Percentiles rank a stretch among this genome's conserved stretches.
phyloP scores from a whole-genome alignment of 1,140 invertebrate species.

The Anadara kagoshimensis region DNA sequence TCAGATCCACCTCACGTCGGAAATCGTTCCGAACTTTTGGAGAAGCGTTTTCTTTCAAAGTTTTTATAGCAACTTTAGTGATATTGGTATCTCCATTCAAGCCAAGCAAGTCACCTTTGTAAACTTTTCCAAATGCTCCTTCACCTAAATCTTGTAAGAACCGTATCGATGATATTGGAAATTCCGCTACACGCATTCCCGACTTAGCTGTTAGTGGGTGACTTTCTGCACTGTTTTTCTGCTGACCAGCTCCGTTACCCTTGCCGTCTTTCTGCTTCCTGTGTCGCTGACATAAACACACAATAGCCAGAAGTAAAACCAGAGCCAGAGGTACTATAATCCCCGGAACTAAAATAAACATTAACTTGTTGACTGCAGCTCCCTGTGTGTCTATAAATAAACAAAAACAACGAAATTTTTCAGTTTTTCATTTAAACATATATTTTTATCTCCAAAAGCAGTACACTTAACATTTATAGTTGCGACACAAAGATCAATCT shows the following conservation, averaged over 20 bases:
- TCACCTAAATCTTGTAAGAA: slow-evolving; percentile 96
- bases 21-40: slow-evolving; percentile 94
- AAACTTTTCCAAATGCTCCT: slow-evolving; percentile 90
- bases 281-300: slow-evolving; percentile 70
- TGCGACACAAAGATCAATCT: too few species aligned
- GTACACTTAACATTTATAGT: too few species aligned
- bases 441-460: background rate
- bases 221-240: slow-evolving; percentile 57
- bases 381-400: background rate
- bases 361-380: slow-evolving; percentile 64
- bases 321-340: slow-evolving; percentile 75
- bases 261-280: slow-evolving; percentile 44
- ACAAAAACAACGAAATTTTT: slow-evolving; percentile 1
- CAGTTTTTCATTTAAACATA: too few species aligned
- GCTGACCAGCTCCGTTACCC: slow-evolving; percentile 47
- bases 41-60: slow-evolving; percentile 94
- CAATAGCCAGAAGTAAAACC: slow-evolving; percentile 74
- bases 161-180: slow-evolving; percentile 85
- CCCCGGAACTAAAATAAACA: slow-evolving; percentile 78
- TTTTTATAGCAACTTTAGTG: slow-evolving; percentile 93
- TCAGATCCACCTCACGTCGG: slow-evolving; percentile 85
- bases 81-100: slow-evolving; percentile 70
- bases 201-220: slow-evolving; percentile 66
- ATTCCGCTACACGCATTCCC: slow-evolving; percentile 71
- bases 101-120: slow-evolving; percentile 89